These are phyloP conservation scores for Eurystomus gularis DNA, from an alignment of 2,113 vertebrate genomes.

Conservation along the genomic window DNA sequence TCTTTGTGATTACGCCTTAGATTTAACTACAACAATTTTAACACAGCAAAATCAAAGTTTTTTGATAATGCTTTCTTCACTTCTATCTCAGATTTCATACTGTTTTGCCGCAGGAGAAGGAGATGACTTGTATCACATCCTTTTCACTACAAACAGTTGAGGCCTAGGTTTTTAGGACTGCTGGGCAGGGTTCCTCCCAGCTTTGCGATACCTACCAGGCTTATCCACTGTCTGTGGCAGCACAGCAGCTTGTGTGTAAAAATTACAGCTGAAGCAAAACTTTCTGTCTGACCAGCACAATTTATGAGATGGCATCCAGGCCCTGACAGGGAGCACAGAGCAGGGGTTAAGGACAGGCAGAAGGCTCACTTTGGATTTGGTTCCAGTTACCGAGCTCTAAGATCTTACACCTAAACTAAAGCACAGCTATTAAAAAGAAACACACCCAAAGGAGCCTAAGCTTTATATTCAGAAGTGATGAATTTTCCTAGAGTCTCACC, in stretches of 20 bases:
- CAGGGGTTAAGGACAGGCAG: neutral
- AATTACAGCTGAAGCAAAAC: neutral
- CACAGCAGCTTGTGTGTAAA: neutral
- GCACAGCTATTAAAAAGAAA: neutral
- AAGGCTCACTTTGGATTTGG: neutral
- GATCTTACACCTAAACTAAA: neutral
- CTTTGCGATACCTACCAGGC: neutral
- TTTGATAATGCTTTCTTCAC: slow-evolving; percentile 47
- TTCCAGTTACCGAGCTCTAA: neutral
- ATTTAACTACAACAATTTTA: slow-evolving; percentile 70
- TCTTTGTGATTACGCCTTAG: slow-evolving; percentile 71
- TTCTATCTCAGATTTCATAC: slow-evolving; percentile 21
- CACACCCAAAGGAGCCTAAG: neutral
- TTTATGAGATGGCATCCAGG: neutral
- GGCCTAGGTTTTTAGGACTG: neutral
- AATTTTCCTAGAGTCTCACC: neutral
- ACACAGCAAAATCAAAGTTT: slow-evolving; percentile 63
- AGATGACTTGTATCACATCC: neutral
- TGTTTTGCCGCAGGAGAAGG: slow-evolving; percentile 3
- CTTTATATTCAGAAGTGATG: neutral
- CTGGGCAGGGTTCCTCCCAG: neutral
- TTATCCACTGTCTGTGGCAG: neutral
- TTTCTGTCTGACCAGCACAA: neutral
- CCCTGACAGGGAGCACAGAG: neutral
- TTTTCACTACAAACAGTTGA: neutral